phyloP scores from a whole-genome alignment of 2,797 vertebrate species.

The Hipposideros larvatus region DNA sequence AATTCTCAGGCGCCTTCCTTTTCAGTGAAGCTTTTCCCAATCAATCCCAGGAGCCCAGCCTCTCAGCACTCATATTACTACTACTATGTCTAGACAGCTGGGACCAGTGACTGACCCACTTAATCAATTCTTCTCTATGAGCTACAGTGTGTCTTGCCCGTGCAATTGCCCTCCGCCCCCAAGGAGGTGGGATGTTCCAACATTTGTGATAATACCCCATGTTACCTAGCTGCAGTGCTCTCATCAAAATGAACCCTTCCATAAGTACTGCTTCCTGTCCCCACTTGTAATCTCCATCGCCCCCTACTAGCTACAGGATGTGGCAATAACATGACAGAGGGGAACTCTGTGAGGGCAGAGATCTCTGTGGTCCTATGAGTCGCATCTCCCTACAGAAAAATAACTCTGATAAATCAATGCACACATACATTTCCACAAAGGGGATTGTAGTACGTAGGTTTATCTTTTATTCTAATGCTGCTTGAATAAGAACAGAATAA shows the following conservation, averaged over 20 bases:
- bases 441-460: neutral
- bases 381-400: neutral
- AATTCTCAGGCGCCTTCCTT: neutral
- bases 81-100: neutral
- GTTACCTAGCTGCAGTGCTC: neutral
- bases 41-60: neutral
- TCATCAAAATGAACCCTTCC: neutral
- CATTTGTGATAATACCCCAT: neutral
- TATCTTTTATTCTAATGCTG: constrained; percentile 61
- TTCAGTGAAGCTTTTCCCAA: neutral
- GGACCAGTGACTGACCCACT: neutral
- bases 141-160: neutral
- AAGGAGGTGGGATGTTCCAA: neutral
- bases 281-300: neutral
- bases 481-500: constrained; percentile 13
- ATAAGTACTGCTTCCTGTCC: neutral
- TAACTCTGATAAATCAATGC: neutral
- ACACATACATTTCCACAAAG: neutral
- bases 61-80: neutral
- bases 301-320: neutral
- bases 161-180: neutral
- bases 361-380: neutral
- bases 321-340: neutral
- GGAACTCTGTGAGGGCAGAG: neutral
- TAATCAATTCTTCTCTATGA: neutral